Base-by-base conservation (phyloP, 1,140 invertebrate genomes). In the Holcopasites calliopsidis region DNA sequence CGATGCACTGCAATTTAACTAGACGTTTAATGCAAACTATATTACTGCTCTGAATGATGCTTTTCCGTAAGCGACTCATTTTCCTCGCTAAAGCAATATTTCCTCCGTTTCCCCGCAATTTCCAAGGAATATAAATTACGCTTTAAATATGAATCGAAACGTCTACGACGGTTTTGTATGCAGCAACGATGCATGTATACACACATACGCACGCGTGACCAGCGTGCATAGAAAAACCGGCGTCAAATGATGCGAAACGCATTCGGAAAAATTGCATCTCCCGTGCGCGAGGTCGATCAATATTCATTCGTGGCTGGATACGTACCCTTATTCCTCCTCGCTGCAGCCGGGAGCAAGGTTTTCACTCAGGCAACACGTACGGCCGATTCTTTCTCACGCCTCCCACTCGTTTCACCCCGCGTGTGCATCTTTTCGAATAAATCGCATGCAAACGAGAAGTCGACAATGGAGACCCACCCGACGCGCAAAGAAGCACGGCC, bases 321-420 rank as follows among this genome's bases (percentile, higher is more conserved):
- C 38, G 13, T 50, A n/a, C 57, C 28, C 16, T 42, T 35, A 35
- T 55, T 54, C 26, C 38, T 16, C 13, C 6, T 8, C 7, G 18
- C 65, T n/a, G 28, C 31, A 18, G 4, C 23, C 33, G 50, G 50
- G 7, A 31, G 26, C 35, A 5, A 13, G 40, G 21, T 65, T 65
- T 73, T 52, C 70, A 65, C 61, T 73, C 70, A 55, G 55, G 60
- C 11, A 65, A 73, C 60, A 28, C 60, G 70, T 65, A 65, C n/a
- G 1, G 7, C 21, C 26, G 52, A 28, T 57, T 58, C 52, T 38
- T 47, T 28, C 40, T 21, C 54, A 31, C 54, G 18, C 16, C 0
- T 21, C n/a, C 10, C 18, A 31, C 40, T 7, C 26, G 13, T 11
- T 26, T 35, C n/a, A n/a, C 10, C 11, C 23, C 10, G 16, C 21